A percentile compares a stretch with the other conserved stretches of the same genome.
Conservation (phyloP, 2,797 vertebrate species). For the Spatula clypeata region DNA sequence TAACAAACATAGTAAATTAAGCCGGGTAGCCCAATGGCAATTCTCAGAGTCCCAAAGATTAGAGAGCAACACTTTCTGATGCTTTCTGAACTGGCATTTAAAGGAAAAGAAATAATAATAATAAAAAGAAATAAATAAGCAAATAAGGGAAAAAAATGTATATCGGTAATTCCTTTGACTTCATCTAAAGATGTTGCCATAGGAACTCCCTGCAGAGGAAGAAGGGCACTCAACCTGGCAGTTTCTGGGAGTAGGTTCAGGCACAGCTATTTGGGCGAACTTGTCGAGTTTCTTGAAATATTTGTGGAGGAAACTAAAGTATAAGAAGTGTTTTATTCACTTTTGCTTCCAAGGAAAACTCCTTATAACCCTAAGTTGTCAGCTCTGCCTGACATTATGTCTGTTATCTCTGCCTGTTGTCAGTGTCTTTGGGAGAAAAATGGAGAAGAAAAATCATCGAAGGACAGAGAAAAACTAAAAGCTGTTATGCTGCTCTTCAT, state of each 20-base stretch:
- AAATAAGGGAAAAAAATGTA: background rate
- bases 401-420: conserved; percentile 45
- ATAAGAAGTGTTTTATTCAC: background rate
- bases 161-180: conserved; percentile 55
- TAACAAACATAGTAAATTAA: conserved; percentile 22
- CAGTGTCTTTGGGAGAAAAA: background rate
- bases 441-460: background rate
- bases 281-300: background rate
- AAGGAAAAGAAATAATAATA: background rate
- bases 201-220: conserved; percentile 52
- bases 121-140: background rate
- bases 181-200: conserved; percentile 63
- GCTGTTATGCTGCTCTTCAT: background rate
- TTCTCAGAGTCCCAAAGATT: conserved; percentile 39
- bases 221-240: background rate
- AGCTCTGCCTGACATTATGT: background rate
- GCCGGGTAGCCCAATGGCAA: background rate
- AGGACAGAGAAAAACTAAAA: background rate
- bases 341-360: background rate
- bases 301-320: background rate
- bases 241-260: conserved; percentile 29
- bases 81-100: conserved; percentile 24
- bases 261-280: background rate
- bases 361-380: background rate
- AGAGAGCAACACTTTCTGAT: conserved; percentile 12